These are phyloP conservation scores for Tetraodon nigroviridis DNA, from an alignment of 2,113 vertebrate species.

Conservation along the genomic window DNA sequence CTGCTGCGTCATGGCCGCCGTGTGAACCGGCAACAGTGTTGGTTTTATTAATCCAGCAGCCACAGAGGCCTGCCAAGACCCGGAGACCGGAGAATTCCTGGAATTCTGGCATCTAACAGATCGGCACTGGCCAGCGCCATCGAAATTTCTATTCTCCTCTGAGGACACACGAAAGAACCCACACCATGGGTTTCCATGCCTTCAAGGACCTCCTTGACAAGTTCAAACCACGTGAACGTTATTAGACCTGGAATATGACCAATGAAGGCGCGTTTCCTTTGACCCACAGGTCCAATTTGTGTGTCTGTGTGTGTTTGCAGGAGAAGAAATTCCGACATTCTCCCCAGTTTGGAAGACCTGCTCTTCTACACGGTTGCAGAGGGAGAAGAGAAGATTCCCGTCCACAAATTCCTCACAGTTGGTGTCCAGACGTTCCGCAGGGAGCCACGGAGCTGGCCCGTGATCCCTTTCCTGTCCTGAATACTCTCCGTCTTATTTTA, in stretches of 20 bases:
- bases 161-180: too few species aligned
- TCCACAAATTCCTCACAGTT: constrained; percentile 86
- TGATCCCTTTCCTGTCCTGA: neutral
- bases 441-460: neutral
- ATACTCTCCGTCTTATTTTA: constrained; percentile 43
- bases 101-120: constrained; percentile 40
- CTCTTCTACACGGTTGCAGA: constrained; percentile 89
- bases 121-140: neutral
- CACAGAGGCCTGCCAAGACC: constrained; percentile 8
- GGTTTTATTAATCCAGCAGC: constrained; percentile 64
- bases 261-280: neutral
- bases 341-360: constrained; percentile 89
- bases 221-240: too few species aligned
- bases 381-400: constrained; percentile 67
- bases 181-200: too few species aligned
- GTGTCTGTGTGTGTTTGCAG: constrained; percentile 43
- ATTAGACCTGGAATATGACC: too few species aligned
- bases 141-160: constrained; percentile 2
- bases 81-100: constrained; percentile 52
- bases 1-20: constrained; percentile 26
- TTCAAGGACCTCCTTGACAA: too few species aligned
- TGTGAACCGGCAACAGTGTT: constrained; percentile 62
- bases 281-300: neutral
- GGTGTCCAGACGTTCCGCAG: constrained; percentile 37
- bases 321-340: constrained; percentile 81